Percentiles rank a stretch among this genome's conserved stretches.
phyloP scores from a whole-genome alignment of 2,797 vertebrate genomes.

The Sebastes wilsoni region DNA sequence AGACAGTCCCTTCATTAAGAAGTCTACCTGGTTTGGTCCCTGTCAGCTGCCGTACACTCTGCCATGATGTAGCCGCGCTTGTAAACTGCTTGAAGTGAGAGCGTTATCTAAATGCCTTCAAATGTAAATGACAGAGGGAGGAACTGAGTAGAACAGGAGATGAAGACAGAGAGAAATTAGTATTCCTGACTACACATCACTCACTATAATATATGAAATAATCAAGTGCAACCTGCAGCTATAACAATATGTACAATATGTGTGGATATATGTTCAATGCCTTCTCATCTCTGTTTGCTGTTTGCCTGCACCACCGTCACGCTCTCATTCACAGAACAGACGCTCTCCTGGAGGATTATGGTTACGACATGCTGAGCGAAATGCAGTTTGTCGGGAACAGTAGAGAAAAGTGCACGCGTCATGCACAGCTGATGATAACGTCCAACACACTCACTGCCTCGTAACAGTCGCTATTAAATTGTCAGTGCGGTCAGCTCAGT shows the following conservation, averaged over 20 bases:
- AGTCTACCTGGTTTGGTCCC: constrained; percentile 5
- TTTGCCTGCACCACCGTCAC: not conserved
- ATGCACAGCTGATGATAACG: constrained; percentile 34
- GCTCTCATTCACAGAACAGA: constrained; percentile 3
- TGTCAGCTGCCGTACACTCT: not conserved
- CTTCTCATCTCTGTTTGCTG: not conserved
- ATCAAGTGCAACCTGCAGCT: not conserved
- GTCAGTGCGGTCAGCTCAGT: constrained; percentile 6
- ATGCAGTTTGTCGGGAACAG: constrained; percentile 9
- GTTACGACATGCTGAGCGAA: constrained; percentile 22
- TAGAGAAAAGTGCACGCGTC: constrained; percentile 8
- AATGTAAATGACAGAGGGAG: constrained; percentile 29
- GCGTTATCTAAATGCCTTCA: constrained; percentile 9
- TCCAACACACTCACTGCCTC: constrained; percentile 22
- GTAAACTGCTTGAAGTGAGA: constrained; percentile 15
- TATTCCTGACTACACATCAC: not conserved
- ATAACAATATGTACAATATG: not conserved
- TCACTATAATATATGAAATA: not conserved
- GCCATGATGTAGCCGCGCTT: not conserved
- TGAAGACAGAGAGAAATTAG: not conserved
- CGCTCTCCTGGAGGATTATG: constrained; percentile 30
- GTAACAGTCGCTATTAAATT: constrained; percentile 2
- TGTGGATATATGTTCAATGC: not conserved
- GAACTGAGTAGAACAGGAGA: not conserved
- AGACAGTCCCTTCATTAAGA: not conserved